These are phyloP conservation scores for Perca flavescens DNA, from an alignment of 2,113 vertebrate species.

Conservation along the genomic window DNA sequence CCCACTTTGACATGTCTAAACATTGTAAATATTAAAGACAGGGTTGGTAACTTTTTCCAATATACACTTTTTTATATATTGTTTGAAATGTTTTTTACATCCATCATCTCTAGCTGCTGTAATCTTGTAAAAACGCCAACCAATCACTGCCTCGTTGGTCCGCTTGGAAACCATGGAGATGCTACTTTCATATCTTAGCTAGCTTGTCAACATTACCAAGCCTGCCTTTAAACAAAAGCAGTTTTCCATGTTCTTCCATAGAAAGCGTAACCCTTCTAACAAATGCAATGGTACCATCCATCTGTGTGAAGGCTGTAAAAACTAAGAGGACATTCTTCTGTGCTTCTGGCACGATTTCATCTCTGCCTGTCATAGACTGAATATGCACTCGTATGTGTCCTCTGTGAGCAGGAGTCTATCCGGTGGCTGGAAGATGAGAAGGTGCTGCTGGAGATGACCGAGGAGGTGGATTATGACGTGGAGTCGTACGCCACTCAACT, in stretches of 20 bases:
- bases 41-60: no score
- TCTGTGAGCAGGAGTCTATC: conserved; percentile 91
- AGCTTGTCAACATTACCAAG: no score
- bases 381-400: conserved; percentile 1
- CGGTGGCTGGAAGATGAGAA: conserved; percentile 98
- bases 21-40: background rate
- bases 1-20: background rate
- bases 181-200: no score
- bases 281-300: background rate
- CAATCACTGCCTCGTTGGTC: no score
- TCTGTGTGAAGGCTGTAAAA: background rate
- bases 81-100: no score
- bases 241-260: background rate
- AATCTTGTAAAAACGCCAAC: no score
- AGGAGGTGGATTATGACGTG: conserved; percentile 98
- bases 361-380: background rate
- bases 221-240: no score
- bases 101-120: no score
- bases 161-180: no score
- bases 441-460: conserved; percentile 95
- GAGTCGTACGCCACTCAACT: conserved; percentile 96
- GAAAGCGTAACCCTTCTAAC: background rate
- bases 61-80: no score
- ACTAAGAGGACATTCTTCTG: background rate
- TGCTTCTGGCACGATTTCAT: background rate